phyloP scores from a whole-genome alignment of 2,113 vertebrate genomes.

The Emberiza fucata region DNA sequence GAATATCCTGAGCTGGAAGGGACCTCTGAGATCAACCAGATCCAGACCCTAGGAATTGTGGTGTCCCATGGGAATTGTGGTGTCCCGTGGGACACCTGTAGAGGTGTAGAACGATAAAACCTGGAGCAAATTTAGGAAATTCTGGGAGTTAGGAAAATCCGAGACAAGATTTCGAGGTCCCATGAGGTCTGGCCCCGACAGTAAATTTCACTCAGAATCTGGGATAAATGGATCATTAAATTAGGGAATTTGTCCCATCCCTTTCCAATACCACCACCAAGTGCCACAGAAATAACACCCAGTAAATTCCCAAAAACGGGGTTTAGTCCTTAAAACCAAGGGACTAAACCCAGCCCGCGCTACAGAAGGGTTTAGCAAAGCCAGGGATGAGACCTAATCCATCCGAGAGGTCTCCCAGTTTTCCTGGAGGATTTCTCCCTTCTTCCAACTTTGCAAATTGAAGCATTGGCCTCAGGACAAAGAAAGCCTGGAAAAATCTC shows the following conservation, averaged over 20 bases:
- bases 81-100: not conserved
- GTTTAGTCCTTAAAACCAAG: not conserved
- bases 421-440: not conserved
- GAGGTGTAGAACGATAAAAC: not conserved
- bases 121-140: not conserved
- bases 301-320: not conserved
- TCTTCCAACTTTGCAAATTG: not conserved
- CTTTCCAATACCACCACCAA: not conserved
- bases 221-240: not conserved
- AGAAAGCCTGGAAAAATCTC: not conserved
- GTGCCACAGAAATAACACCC: fast-evolving
- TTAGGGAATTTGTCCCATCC: not conserved
- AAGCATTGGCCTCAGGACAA: not conserved
- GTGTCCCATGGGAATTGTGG: not conserved
- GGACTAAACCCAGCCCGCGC: not conserved
- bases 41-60: not conserved
- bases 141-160: fast-evolving
- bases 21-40: not conserved
- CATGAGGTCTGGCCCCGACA: not conserved
- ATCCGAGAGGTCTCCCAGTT: fast-evolving
- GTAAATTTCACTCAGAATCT: not conserved
- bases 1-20: not conserved
- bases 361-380: not conserved
- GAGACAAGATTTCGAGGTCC: fast-evolving
- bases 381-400: not conserved